Evolutionary conservation across 2,888 invertebrate species (phyloP), one percentile per base, ranked within the genome.

Genomic region (Chaetogeoica ovagalla): DNA sequence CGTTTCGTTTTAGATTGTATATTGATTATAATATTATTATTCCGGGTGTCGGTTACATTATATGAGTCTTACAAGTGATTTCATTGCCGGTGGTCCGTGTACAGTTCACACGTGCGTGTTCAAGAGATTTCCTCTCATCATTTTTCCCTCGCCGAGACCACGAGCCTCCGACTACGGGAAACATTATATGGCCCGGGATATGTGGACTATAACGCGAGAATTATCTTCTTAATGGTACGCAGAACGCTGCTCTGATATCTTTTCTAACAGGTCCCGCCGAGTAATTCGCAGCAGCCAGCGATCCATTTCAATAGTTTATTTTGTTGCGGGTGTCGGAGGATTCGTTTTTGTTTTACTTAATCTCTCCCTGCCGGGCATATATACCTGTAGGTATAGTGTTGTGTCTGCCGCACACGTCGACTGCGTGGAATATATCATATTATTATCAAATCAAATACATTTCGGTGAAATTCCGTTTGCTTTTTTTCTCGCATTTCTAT

Each of bases 321-420:
- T 19, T 17, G 65, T 74, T 74, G 65, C 17, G n/a, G 6, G 17
- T 39, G 11, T 74, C 55, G 55, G 55, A 73, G 55, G 37, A 55
- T n/a, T 52, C 37, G 21, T 74, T 52, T 55, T 65, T 52, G 55
- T 57, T 65, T 74, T 74, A 63, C 52, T 73, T 52, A 65, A 74
- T 65, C 21, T 65, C 55, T 74, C 21, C 65, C 74, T 65, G 55
- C 74, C 39, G 65, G 74, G 55, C 63, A 15, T 37, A 11, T 55
- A n/a, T 3, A 30, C 30, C n/a, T n/a, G 30, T 30, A 30, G 43
- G 43, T 30, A 39, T 74, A 8, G 30, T 30, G 4, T 30, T 30
- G 30, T 39, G 52, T 48, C 6, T 52, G 68, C 77, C 69, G 52
- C 69, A 70, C 77, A 69, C 77, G 62, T 69, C 37, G 69, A 77